Evolutionary conservation across 2,888 invertebrate genomes (phyloP).

Genomic region (Venusia cambrica): DNA sequence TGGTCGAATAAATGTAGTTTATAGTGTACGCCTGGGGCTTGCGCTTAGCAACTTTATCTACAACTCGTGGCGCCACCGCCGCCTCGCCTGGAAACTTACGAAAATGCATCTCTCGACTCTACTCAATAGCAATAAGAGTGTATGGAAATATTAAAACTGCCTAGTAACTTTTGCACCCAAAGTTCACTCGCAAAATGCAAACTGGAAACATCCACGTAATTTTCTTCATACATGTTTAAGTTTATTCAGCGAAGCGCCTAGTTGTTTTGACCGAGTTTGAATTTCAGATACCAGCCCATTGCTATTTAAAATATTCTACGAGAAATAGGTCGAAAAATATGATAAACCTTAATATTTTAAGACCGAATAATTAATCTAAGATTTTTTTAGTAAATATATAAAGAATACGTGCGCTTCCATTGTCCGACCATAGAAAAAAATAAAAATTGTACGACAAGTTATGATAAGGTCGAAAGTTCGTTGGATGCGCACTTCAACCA

Average conservation of each 20-base stretch:
- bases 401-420: no score
- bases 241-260: conserved; percentile 31
- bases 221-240: conserved; percentile 43
- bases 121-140: conserved; percentile 9
- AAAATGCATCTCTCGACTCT: conserved; percentile 18
- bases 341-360: no score
- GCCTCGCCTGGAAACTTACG: conserved; percentile 7
- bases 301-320: no score
- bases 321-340: no score
- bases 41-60: conserved; percentile 59
- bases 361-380: no score
- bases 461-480: no score
- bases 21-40: conserved; percentile 45
- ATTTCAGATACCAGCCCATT: no score
- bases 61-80: conserved; percentile 15
- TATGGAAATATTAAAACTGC: conserved; percentile 11
- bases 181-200: conserved; percentile 36
- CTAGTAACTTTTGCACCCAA: conserved; percentile 15
- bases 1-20: conserved; percentile 62
- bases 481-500: no score
- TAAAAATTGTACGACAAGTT: no score
- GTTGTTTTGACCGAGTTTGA: conserved; percentile 23
- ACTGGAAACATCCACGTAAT: conserved; percentile 37
- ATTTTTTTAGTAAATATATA: no score
- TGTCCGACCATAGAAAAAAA: no score